phyloP scores from a whole-genome alignment of 2,113 vertebrate species.

The Proteles cristata region DNA sequence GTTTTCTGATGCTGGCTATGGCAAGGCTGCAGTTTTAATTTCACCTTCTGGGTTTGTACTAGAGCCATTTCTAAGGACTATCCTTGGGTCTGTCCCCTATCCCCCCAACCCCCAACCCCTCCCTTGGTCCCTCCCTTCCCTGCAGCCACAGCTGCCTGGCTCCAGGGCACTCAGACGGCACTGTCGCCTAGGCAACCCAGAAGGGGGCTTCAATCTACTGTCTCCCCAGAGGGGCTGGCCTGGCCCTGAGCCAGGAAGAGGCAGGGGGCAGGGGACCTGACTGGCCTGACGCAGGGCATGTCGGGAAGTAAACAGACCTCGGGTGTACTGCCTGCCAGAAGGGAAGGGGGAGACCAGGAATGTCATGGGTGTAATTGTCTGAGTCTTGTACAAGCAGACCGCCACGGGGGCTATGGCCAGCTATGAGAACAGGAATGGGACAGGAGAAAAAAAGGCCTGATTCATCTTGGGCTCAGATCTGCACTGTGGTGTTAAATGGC shows the following conservation, averaged over 20 bases:
- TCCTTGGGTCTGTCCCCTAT: constrained; percentile 45
- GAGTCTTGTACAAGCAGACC: neutral
- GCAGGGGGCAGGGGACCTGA: constrained; percentile 73
- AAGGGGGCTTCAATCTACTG: constrained; percentile 79
- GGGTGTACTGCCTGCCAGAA: constrained; percentile 30
- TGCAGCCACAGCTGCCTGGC: constrained; percentile 78
- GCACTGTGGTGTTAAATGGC: neutral
- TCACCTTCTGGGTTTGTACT: constrained; percentile 38
- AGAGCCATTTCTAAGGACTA: constrained; percentile 48
- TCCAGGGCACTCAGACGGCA: constrained; percentile 77
- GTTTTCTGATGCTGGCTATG: neutral
- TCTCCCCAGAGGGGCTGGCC: constrained; percentile 75
- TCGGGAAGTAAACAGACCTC: constrained; percentile 71
- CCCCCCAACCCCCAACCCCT: neutral
- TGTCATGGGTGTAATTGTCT: constrained; percentile 25
- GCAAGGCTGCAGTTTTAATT: neutral
- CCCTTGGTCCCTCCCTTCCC: constrained; percentile 66
- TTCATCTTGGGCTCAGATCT: neutral
- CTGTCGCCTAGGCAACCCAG: constrained; percentile 81
- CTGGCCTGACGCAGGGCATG: constrained; percentile 41
- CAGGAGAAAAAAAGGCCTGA: neutral
- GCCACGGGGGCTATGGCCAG: neutral
- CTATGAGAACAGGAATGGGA: neutral
- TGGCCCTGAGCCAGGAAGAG: constrained; percentile 77
- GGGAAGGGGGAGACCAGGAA: neutral